Conservation (phyloP, 2,797 vertebrate genomes). For the Neomorphus geoffroyi region DNA sequence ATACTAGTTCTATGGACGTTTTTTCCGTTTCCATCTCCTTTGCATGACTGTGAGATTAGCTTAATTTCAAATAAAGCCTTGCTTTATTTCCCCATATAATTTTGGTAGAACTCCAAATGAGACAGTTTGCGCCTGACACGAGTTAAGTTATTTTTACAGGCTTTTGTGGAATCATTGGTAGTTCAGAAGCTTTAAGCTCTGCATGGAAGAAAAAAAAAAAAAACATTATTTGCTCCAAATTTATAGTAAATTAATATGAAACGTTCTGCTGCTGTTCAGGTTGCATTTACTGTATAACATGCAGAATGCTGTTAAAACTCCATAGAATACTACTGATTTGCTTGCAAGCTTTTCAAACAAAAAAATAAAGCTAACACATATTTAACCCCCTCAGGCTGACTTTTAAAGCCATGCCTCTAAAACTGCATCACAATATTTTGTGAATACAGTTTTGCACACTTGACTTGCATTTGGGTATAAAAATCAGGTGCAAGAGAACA, state of each 20-base stretch:
- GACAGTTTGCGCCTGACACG: neutral
- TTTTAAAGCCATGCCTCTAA: neutral
- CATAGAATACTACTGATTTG: neutral
- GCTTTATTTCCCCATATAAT: neutral
- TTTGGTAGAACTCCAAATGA: neutral
- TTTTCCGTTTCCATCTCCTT: neutral
- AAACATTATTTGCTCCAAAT: neutral
- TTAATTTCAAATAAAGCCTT: conserved; percentile 11
- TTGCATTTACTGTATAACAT: neutral
- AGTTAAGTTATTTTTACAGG: neutral
- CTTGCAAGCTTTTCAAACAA: neutral
- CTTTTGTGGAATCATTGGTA: neutral
- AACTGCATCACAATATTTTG: neutral
- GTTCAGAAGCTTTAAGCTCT: neutral
- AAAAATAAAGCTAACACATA: neutral
- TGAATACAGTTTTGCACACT: neutral
- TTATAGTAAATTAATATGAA: neutral
- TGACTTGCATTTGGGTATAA: neutral
- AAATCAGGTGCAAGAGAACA: neutral
- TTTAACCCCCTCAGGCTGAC: neutral
- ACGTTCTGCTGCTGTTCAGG: neutral
- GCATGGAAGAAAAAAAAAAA: neutral
- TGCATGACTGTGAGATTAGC: neutral
- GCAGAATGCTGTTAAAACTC: neutral
- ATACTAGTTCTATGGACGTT: neutral